Evolutionary conservation across 2,888 invertebrate species (phyloP).

Genomic region (Cyclophora punctaria): DNA sequence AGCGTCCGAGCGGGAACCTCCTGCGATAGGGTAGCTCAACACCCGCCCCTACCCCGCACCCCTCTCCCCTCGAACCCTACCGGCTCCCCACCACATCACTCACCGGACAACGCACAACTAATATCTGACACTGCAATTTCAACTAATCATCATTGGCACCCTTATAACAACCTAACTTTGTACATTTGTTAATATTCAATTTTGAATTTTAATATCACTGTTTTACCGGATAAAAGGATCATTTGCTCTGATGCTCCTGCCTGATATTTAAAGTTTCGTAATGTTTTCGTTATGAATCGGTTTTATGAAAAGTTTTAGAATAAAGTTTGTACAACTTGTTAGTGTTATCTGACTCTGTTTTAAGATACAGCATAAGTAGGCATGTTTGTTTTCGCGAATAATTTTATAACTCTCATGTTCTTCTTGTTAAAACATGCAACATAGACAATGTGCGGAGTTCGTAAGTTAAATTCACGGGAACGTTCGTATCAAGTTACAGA

Average conservation of each 20-base stretch:
- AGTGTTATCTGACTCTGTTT: too few species aligned
- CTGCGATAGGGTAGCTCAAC: conserved; percentile 24
- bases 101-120: conserved; percentile 11
- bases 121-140: background rate
- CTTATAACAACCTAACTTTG: background rate
- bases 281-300: too few species aligned
- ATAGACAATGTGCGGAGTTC: conserved; percentile 12
- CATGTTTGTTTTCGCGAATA: too few species aligned
- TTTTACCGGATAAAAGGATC: too few species aligned
- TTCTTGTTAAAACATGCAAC: background rate
- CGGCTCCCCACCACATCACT: conserved; percentile 9
- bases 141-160: background rate
- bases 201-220: too few species aligned
- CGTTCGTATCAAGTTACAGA: conserved; percentile 19
- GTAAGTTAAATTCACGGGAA: conserved; percentile 14
- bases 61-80: conserved; percentile 4
- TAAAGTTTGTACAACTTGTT: too few species aligned
- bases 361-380: too few species aligned
- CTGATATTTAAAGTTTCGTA: too few species aligned
- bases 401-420: too few species aligned
- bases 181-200: too few species aligned
- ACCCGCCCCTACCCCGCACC: conserved; percentile 12
- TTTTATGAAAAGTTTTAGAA: too few species aligned
- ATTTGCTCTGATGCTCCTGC: too few species aligned
- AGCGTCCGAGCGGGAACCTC: conserved; percentile 11